Conservation (phyloP, 2,113 vertebrate species). For the Epinephelus moara region DNA sequence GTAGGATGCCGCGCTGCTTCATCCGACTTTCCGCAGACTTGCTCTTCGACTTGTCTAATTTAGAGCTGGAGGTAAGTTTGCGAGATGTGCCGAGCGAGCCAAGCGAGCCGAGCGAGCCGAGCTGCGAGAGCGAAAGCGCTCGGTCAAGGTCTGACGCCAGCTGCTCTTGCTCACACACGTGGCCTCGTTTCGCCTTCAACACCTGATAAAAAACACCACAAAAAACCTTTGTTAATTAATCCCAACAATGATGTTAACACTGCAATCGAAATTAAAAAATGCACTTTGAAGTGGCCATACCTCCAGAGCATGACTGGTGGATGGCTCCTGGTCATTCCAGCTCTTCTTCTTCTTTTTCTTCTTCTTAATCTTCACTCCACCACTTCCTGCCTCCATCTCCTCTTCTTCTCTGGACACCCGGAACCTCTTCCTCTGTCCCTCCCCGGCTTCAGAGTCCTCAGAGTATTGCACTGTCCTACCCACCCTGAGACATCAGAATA, state of each 20-base stretch:
- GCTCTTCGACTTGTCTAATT: slow-evolving; percentile 69
- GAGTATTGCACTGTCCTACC: slow-evolving; percentile 90
- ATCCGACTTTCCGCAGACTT: slow-evolving; percentile 85
- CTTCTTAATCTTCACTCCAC: slow-evolving; percentile 83
- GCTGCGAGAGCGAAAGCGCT: slow-evolving; percentile 93
- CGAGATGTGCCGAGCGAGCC: slow-evolving; percentile 77
- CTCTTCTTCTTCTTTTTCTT: slow-evolving; percentile 87
- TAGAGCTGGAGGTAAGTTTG: slow-evolving; percentile 49
- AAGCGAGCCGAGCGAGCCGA: slow-evolving; percentile 85
- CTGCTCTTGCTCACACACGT: slow-evolving; percentile 92
- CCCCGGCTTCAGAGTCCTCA: slow-evolving; percentile 92
- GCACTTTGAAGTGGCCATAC: slow-evolving; percentile 74
- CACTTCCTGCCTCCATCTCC: slow-evolving; percentile 79
- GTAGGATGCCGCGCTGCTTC: slow-evolving; percentile 86
- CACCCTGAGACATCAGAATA: slow-evolving; percentile 80
- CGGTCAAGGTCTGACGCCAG: slow-evolving; percentile 94
- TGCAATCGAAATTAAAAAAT: neutral
- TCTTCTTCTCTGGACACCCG: slow-evolving; percentile 87
- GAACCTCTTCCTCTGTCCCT: slow-evolving; percentile 89
- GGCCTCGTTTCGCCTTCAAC: slow-evolving; percentile 89
- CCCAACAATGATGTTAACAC: rapidly evolving
- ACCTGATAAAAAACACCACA: slow-evolving; percentile 66
- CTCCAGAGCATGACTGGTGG: slow-evolving; percentile 89
- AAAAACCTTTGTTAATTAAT: neutral
- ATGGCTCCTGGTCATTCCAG: slow-evolving; percentile 89